Conservation (phyloP, 30 jellyfish, hydroid and myxozoan species). For the Mastigias papua region DNA sequence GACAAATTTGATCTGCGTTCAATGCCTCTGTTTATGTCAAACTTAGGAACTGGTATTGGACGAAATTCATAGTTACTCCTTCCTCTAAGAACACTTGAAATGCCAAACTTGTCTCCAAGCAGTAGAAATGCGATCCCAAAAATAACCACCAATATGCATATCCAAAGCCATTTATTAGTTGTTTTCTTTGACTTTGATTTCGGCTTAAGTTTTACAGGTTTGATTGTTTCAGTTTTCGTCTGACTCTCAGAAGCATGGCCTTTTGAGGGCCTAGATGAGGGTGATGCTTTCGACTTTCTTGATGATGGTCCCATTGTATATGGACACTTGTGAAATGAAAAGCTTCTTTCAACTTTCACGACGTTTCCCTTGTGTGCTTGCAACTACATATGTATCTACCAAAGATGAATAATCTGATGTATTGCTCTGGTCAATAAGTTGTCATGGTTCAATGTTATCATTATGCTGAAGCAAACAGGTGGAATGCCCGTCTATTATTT, state of each 20-base stretch:
- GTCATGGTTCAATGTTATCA: conserved; percentile 38
- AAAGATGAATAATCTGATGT: not conserved
- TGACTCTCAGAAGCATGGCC: not conserved
- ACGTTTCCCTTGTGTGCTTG: not conserved
- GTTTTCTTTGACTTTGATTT: not conserved
- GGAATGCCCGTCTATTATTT: not conserved
- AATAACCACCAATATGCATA: not conserved
- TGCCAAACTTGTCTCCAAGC: not conserved
- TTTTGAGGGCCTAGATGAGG: not conserved
- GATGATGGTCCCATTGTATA: not conserved
- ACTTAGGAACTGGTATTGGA: conserved; percentile 35
- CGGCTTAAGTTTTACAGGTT: not conserved
- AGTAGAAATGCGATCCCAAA: conserved; percentile 10
- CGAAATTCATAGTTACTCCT: conserved; percentile 10
- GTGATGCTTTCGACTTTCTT: conserved; percentile 4
- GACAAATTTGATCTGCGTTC: conserved; percentile 80
- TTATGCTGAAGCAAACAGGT: conserved; percentile 29
- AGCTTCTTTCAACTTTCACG: not conserved
- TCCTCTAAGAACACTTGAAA: not conserved
- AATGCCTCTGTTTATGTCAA: conserved; percentile 65
- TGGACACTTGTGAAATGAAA: not conserved
- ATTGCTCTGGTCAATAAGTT: conserved; percentile 54
- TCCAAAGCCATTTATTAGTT: not conserved
- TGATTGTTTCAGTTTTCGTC: not conserved
- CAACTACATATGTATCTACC: not conserved